phyloP scores from a whole-genome alignment of 2,888 invertebrate genomes.

The Argyresthia goedartella region DNA sequence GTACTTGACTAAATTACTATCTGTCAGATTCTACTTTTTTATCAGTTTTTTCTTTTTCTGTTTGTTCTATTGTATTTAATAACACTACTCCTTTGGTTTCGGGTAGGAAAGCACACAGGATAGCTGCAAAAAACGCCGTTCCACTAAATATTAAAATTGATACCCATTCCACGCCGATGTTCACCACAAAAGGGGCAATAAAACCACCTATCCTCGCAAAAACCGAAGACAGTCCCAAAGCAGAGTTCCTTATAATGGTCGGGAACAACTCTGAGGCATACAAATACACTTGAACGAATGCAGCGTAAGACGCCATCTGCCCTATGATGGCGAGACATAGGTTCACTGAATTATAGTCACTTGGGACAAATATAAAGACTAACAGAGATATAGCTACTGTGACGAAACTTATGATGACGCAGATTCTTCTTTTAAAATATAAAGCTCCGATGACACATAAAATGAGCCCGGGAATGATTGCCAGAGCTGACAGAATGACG shows the following conservation, averaged over 20 bases:
- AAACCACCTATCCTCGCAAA: conserved; percentile 89
- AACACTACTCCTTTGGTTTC: conserved; percentile 52
- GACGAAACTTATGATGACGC: conserved; percentile 73
- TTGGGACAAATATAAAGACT: conserved; percentile 66
- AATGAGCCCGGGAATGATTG: conserved; percentile 72
- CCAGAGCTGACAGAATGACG: conserved; percentile 80
- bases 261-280: conserved; percentile 91
- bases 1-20: neutral
- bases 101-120: conserved; percentile 43
- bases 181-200: conserved; percentile 84
- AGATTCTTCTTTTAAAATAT: conserved; percentile 74
- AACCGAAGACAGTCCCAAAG: conserved; percentile 91
- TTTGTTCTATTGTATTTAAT: conserved; percentile 45
- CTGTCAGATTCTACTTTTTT: neutral
- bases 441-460: conserved; percentile 74
- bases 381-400: conserved; percentile 74
- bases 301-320: conserved; percentile 85
- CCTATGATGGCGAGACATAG: conserved; percentile 77
- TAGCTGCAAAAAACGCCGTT: conserved; percentile 38
- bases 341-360: conserved; percentile 38
- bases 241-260: conserved; percentile 88
- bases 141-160: conserved; percentile 47
- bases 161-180: conserved; percentile 56
- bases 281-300: conserved; percentile 87
- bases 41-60: conserved; percentile 20